Evolutionary conservation across 2,797 vertebrate genomes (phyloP).

Genomic region (Aphelocoma californica): DNA sequence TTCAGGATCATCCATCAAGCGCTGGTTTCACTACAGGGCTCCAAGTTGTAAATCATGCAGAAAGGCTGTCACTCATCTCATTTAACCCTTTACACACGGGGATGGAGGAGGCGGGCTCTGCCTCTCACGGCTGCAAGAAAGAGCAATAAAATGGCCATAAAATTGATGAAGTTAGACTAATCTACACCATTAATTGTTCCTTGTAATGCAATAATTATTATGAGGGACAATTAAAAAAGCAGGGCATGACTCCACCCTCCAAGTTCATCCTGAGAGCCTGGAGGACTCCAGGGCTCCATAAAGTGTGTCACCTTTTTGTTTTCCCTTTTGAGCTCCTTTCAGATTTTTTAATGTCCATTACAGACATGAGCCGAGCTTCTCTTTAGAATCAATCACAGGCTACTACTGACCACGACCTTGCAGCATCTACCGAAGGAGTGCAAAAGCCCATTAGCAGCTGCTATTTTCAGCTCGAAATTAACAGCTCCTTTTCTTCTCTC

Average conservation of each 20-base stretch:
- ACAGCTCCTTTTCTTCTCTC: slow-evolving; percentile 29
- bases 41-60: slow-evolving; percentile 99
- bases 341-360: slow-evolving; percentile 55
- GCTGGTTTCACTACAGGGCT: slow-evolving; percentile 94
- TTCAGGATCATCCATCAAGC: slow-evolving; percentile 99
- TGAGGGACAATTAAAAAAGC: slow-evolving; percentile 5
- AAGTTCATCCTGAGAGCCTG: not conserved
- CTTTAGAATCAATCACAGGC: slow-evolving; percentile 69
- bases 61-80: slow-evolving; percentile 99
- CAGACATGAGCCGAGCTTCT: slow-evolving; percentile 24
- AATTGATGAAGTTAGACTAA: slow-evolving; percentile 20
- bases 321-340: slow-evolving; percentile 29
- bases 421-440: slow-evolving; percentile 43
- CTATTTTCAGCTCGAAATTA: slow-evolving; percentile 71
- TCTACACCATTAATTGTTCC: slow-evolving; percentile 42
- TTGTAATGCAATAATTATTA: slow-evolving; percentile 49
- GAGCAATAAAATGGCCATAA: slow-evolving; percentile 2
- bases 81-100: slow-evolving; percentile 91
- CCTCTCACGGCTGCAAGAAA: not conserved
- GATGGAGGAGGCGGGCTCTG: slow-evolving; percentile 38
- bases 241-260: not conserved
- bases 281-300: not conserved
- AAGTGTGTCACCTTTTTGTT: slow-evolving; percentile 41
- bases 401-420: slow-evolving; percentile 71
- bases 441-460: slow-evolving; percentile 70